Conservation (phyloP, 2,888 invertebrate genomes). For the Myopa testacea region DNA sequence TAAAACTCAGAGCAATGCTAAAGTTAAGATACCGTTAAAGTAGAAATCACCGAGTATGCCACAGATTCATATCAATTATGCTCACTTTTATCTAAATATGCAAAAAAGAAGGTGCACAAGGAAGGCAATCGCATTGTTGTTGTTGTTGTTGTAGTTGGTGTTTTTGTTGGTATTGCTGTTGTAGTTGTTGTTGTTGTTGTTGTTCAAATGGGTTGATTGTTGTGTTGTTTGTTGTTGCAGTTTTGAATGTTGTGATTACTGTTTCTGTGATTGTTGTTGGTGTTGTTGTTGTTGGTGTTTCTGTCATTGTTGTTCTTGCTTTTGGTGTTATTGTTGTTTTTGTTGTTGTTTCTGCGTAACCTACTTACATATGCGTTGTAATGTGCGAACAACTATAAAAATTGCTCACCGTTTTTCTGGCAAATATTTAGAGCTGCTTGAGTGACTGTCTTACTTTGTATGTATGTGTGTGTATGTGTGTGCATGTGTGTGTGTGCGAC, state of each 20-base stretch:
- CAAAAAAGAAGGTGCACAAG: no score
- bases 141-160: no score
- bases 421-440: not conserved
- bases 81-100: no score
- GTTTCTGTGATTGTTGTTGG: not conserved
- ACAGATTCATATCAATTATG: no score
- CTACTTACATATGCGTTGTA: conserved; percentile 26
- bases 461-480: not conserved
- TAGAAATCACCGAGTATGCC: not conserved
- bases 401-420: not conserved
- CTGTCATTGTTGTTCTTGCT: not conserved
- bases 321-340: not conserved
- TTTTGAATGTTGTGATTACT: not conserved
- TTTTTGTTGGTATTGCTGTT: no score
- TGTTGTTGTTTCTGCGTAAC: conserved; percentile 22
- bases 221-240: no score
- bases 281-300: not conserved
- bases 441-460: not conserved
- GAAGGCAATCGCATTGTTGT: no score
- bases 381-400: conserved; percentile 19
- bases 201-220: no score
- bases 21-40: no score
- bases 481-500: not conserved
- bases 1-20: no score
- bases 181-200: no score